These are phyloP conservation scores for Melopsittacus undulatus DNA, from an alignment of 2,797 vertebrate genomes.

Conservation along the genomic window DNA sequence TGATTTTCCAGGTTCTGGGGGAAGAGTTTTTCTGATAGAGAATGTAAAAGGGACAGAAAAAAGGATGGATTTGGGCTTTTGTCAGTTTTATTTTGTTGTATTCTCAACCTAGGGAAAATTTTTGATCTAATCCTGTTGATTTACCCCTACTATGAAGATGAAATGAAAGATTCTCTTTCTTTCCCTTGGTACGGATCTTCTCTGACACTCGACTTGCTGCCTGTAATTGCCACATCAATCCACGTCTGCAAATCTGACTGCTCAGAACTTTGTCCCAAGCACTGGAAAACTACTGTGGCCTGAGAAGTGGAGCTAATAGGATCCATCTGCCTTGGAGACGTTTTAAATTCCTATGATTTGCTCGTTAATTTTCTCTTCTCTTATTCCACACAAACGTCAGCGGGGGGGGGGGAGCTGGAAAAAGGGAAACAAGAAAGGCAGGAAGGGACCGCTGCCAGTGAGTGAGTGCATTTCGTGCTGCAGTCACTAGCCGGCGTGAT, in stretches of 20 bases:
- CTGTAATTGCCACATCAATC: neutral
- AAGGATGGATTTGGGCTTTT: neutral
- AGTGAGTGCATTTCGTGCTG: neutral
- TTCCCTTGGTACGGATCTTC: neutral
- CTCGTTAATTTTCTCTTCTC: constrained; percentile 21
- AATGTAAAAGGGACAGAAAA: neutral
- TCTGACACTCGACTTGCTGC: neutral
- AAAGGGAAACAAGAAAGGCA: neutral
- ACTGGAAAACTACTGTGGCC: constrained; percentile 11
- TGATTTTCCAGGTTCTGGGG: neutral
- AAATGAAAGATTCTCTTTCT: neutral
- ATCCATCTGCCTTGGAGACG: constrained; percentile 36
- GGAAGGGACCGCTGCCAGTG: neutral
- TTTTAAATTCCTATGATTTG: constrained; percentile 1
- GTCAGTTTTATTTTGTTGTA: neutral
- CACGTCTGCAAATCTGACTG: neutral
- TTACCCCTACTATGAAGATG: neutral
- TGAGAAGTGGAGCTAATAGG: neutral
- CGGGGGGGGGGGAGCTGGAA: rapidly evolving
- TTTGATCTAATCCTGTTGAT: neutral
- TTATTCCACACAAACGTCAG: neutral
- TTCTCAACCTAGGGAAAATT: neutral
- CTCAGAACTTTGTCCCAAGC: neutral
- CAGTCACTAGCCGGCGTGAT: constrained; percentile 47
- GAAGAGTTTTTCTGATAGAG: neutral